Percentiles rank a stretch among this genome's conserved stretches.
Conservation (phyloP, 2,888 invertebrate species). For the Drosophila koepferae region DNA sequence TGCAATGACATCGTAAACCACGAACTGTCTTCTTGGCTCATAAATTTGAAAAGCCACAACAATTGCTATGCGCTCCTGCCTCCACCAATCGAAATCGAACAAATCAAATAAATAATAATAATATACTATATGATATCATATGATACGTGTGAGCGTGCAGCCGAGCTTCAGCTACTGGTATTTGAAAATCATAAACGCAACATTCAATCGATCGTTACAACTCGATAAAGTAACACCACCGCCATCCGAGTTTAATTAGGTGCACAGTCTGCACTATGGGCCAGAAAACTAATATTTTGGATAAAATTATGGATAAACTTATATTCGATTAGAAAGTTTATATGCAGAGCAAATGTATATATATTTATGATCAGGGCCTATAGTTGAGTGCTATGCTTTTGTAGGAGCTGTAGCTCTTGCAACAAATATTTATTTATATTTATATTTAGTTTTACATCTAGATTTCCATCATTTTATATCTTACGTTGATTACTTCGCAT, state of each 20-base stretch:
- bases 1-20: conserved; percentile 20
- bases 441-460: no score
- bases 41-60: conserved; percentile 17
- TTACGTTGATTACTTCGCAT: no score
- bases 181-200: conserved; percentile 71
- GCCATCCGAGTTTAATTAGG: conserved; percentile 65
- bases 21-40: conserved; percentile 31
- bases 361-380: no score
- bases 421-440: no score
- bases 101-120: conserved; percentile 59
- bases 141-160: conserved; percentile 21
- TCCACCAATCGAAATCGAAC: conserved; percentile 27
- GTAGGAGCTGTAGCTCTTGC: no score
- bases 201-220: conserved; percentile 67
- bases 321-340: background rate
- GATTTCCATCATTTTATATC: no score
- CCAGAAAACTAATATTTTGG: background rate
- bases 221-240: conserved; percentile 58
- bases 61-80: background rate
- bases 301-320: background rate
- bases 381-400: no score
- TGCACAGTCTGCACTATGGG: conserved; percentile 27
- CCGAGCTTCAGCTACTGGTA: conserved; percentile 70
- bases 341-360: no score
- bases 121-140: conserved; percentile 36